These are phyloP conservation scores for Numenius phaeopus DNA, from an alignment of 2,797 vertebrate species.

Conservation along the genomic window DNA sequence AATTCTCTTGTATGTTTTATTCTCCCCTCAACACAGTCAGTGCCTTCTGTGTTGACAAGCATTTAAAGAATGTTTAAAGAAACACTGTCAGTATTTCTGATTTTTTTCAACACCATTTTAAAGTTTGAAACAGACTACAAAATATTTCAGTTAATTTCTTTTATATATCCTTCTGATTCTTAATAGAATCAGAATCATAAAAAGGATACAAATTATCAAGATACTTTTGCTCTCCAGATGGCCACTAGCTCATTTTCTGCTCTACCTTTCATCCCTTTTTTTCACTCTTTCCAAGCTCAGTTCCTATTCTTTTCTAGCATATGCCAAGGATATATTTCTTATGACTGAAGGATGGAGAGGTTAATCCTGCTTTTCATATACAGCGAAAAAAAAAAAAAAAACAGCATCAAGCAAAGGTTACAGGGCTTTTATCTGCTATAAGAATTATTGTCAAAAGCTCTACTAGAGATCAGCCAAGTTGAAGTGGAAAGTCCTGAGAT, in stretches of 20 bases:
- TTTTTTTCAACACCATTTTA: neutral
- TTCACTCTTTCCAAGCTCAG: neutral
- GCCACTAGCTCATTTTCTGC: neutral
- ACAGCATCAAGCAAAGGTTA: neutral
- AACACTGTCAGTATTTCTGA: neutral
- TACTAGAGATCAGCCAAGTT: neutral
- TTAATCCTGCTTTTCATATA: neutral
- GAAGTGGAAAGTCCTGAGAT: neutral
- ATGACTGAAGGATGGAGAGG: neutral
- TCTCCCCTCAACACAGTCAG: neutral
- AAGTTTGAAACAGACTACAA: neutral
- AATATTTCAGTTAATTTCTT: neutral
- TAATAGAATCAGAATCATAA: neutral
- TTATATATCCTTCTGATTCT: neutral
- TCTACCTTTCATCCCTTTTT: neutral
- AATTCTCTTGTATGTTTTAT: neutral
- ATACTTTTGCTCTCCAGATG: neutral
- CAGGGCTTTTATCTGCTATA: neutral
- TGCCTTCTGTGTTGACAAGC: neutral
- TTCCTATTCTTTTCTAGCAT: neutral
- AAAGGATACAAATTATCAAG: neutral
- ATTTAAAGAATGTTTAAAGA: neutral
- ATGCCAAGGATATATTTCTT: neutral
- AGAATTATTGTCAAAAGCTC: neutral
- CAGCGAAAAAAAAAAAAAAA: accelerated